phyloP scores from a whole-genome alignment of 2,797 vertebrate species.

The Salarias fasciatus region DNA sequence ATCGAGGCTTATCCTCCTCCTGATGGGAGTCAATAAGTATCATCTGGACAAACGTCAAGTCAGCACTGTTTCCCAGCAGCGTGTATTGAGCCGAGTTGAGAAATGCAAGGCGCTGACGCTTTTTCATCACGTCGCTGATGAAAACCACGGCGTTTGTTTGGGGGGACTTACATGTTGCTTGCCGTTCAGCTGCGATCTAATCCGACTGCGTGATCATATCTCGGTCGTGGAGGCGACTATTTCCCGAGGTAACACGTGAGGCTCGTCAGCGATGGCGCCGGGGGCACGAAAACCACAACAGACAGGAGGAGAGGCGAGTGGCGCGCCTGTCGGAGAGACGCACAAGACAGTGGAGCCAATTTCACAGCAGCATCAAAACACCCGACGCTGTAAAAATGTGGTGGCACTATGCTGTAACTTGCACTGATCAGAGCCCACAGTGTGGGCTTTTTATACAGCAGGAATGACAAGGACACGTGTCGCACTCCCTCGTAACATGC shows the following conservation, averaged over 20 bases:
- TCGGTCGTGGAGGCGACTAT: constrained; percentile 41
- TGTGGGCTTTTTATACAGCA: background rate
- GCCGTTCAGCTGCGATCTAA: constrained; percentile 62
- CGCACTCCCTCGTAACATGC: background rate
- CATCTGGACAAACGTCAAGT: too few relatives aligned
- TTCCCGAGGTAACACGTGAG: constrained; percentile 36
- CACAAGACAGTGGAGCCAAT: background rate
- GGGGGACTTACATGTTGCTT: constrained; percentile 70
- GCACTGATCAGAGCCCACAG: background rate
- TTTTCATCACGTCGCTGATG: too few relatives aligned
- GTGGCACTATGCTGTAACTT: background rate
- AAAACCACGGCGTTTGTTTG: background rate
- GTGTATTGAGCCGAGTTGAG: too few relatives aligned
- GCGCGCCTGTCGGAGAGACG: constrained; percentile 45
- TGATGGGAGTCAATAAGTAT: too few relatives aligned
- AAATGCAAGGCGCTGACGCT: too few relatives aligned
- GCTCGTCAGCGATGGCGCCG: constrained; percentile 17
- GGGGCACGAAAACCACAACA: constrained; percentile 51
- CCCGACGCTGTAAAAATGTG: background rate
- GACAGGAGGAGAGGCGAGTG: constrained; percentile 30
- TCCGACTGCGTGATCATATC: constrained; percentile 61
- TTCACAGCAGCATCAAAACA: background rate
- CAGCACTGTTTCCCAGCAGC: too few relatives aligned
- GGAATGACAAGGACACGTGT: too few relatives aligned
- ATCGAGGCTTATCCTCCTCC: too few relatives aligned